phyloP scores from a whole-genome alignment of 2,888 invertebrate genomes.

The Drosophila monieri region DNA sequence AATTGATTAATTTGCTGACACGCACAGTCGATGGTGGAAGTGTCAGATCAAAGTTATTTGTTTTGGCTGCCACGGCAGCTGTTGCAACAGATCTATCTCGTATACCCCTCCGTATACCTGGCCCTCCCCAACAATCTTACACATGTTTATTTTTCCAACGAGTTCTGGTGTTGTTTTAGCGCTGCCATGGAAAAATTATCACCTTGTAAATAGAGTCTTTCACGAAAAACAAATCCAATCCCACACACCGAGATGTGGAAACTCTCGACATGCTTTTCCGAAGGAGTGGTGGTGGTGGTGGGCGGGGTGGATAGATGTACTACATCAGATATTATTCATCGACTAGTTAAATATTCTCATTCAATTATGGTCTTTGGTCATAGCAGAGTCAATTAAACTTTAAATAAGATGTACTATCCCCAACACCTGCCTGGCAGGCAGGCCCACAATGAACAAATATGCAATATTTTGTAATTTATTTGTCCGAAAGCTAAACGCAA shows the following conservation, averaged over 20 bases:
- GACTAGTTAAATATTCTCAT: conserved; percentile 59
- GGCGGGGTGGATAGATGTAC: too few relatives aligned
- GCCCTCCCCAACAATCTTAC: background rate
- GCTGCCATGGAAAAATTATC: conserved; percentile 51
- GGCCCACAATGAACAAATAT: conserved; percentile 40
- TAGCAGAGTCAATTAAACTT: conserved; percentile 66
- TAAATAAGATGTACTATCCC: conserved; percentile 46
- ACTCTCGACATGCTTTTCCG: background rate
- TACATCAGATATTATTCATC: conserved; percentile 2
- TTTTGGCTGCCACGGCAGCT: conserved; percentile 61
- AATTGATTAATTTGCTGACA: conserved; percentile 73
- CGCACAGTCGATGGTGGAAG: conserved; percentile 59
- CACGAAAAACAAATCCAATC: conserved; percentile 39
- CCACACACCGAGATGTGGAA: conserved; percentile 35
- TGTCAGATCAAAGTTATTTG: conserved; percentile 61
- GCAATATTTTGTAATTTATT: conserved; percentile 58
- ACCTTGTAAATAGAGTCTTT: conserved; percentile 56
- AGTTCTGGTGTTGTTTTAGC: conserved; percentile 41
- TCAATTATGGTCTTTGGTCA: conserved; percentile 66
- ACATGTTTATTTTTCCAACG: conserved; percentile 53
- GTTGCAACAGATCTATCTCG: conserved; percentile 43
- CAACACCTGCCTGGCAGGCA: background rate
- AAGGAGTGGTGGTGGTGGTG: too few relatives aligned
- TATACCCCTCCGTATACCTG: background rate
- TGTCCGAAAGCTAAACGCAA: conserved; percentile 28